Base-by-base conservation (phyloP, 2,888 invertebrate genomes). In the Drosophila borborema region DNA sequence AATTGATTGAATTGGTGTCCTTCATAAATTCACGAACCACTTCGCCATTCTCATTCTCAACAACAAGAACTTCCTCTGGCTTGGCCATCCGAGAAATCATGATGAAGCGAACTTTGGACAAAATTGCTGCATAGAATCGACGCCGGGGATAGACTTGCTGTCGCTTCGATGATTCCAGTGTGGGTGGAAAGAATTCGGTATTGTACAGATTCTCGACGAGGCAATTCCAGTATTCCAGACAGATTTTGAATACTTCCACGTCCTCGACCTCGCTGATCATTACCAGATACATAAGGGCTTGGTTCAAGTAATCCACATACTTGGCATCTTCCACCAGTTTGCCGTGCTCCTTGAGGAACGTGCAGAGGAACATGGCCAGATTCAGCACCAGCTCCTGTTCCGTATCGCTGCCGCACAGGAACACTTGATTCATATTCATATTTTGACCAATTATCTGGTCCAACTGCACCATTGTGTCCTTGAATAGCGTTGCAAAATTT, bases 31-130 rank as follows among this genome's bases (percentile, higher is more conserved):
- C 99, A 75, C 99, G 94, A 12, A 99, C 99, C 72, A 99, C 99
- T 94, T 99, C 99, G 46, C 99, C 99, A 93, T 99, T 99, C 92
- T 99, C 99, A 94, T 99, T 99, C 94, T 99, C 99, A 46, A 99
- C 99, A 53, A 99, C 99, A 72, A 99, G 95, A 41, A 99, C 99
- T 94, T 99, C 99, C 94, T 99, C 99, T 1, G 99, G 99, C 93
- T 99, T 99, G 20, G 99, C 99, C 99, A 99, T 99, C 88, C 99
- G 95, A 71, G 98, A 98, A 91, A 99, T 99, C 99, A 99, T 99
- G 54, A 99, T 98, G 91, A 97, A 97, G 49, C 99, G 95, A 46
- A 99, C 96, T 94, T 97, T 97, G 73, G 97, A 97, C 66, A 98
- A 94, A 56, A 97, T 96, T 90, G 96, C 96, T 68, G 96, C 95